These are phyloP conservation scores for Kryphioiulus occultus DNA, from an alignment of 2,888 invertebrate genomes.

Conservation along the genomic window DNA sequence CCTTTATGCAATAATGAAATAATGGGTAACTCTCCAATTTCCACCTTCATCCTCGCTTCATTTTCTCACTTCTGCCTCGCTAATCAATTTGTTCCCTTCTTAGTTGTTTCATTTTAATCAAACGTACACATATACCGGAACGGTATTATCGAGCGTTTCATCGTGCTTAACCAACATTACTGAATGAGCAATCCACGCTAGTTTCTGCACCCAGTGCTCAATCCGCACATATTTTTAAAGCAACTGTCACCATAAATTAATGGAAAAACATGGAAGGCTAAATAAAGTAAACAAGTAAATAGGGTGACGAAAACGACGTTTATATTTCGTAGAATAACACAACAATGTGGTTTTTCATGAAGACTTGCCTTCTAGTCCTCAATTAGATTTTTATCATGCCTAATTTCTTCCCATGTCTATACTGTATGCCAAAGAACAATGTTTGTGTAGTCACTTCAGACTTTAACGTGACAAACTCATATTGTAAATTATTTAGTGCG, in stretches of 20 bases:
- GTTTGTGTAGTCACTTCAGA: neutral
- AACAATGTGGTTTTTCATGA: neutral
- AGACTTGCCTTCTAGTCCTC: neutral
- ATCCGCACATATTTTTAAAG: neutral
- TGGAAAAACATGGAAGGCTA: neutral
- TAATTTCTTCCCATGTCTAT: neutral
- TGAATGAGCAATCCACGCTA: neutral
- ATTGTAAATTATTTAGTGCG: neutral
- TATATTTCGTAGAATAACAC: neutral
- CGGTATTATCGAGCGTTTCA: neutral
- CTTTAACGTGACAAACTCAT: neutral
- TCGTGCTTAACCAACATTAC: neutral
- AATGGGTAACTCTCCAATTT: constrained; percentile 27
- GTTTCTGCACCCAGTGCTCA: constrained; percentile 1
- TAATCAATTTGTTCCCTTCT: constrained; percentile 13
- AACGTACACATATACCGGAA: neutral
- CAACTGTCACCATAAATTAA: neutral
- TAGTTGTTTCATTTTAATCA: constrained; percentile 22
- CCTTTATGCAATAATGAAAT: neutral
- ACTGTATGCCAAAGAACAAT: too few species aligned
- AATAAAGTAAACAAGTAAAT: neutral
- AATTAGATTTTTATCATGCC: neutral
- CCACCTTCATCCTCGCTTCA: constrained; percentile 9
- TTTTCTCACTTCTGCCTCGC: constrained; percentile 29
- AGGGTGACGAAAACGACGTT: neutral